phyloP scores from a whole-genome alignment of 2,113 vertebrate species.

The Cricetomys ansorgei region DNA sequence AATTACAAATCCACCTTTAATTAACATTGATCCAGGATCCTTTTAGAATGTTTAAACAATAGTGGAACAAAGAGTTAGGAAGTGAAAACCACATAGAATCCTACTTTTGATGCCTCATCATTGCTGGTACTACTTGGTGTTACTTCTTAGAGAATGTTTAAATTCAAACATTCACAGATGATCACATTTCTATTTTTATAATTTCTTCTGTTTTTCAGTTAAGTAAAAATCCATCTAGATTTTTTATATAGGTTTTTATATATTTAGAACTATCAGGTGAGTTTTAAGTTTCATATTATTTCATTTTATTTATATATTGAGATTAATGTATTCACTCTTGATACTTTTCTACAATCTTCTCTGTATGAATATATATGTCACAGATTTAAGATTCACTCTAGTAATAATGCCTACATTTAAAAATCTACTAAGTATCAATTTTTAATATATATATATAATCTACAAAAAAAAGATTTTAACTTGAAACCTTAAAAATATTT shows the following conservation, averaged over 20 bases:
- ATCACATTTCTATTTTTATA: no score
- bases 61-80: neutral
- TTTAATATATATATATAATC: neutral
- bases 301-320: neutral
- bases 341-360: neutral
- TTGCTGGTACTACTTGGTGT: neutral
- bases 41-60: neutral
- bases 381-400: neutral
- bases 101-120: neutral
- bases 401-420: neutral
- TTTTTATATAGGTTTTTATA: no score
- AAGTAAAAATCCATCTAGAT: neutral
- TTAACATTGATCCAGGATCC: neutral
- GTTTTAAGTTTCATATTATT: neutral
- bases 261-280: neutral
- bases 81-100: neutral
- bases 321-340: neutral
- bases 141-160: neutral
- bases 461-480: neutral
- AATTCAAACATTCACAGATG: neutral
- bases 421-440: neutral
- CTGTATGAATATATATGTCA: neutral
- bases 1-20: neutral
- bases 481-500: neutral
- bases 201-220: neutral